Evolutionary conservation across 2,888 invertebrate genomes (phyloP), one percentile per base, ranked within the genome.

Genomic region (Campoplex nolae): DNA sequence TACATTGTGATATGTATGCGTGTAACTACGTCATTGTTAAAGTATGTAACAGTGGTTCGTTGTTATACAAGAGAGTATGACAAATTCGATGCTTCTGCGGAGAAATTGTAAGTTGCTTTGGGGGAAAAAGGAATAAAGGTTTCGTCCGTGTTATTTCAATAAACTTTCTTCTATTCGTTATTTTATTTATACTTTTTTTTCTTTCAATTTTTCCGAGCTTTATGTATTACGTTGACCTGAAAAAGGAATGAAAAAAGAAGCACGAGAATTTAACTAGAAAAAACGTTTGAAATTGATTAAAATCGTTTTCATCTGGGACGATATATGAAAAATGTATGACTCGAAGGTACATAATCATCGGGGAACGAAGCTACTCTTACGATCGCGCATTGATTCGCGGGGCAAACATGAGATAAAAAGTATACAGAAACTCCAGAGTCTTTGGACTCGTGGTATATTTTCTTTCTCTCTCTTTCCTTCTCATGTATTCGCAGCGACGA

Each of bases 1-100:
- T 78, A 67, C 65, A 62, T 68, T 45, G n/a, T 45, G 32, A 56
- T 9, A 35, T 78, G 42, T 38, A 76, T 45, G 32, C 56, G 48
- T 38, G 32, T 28, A 28, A 58, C 28, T 28, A 28, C 4, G 3
- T 58, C 3, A 58, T 58, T 51, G 18, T 51, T n/a, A 7, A 51
- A 42, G 42, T 9, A 56, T 56, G 56, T 56, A 7, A 56, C 4
- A 9, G 23, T 56, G 23, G 56, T 23, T 23, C 23, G 56, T 56
- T 9, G 23, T 56, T 56, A 23, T 0, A 58, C 28, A 11, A 3
- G 28, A 56, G 23, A 2, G 28, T 28, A 58, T 58, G 28, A 28
- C 11, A 58, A 58, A 28, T 58, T 23, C 11, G 23, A 58, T 58
- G 58, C 3, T 23, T 28, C 28, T 8, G n/a, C n/a, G 9, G 58